Conservation (phyloP, 2,888 invertebrate genomes). For the Erebia aethiops region DNA sequence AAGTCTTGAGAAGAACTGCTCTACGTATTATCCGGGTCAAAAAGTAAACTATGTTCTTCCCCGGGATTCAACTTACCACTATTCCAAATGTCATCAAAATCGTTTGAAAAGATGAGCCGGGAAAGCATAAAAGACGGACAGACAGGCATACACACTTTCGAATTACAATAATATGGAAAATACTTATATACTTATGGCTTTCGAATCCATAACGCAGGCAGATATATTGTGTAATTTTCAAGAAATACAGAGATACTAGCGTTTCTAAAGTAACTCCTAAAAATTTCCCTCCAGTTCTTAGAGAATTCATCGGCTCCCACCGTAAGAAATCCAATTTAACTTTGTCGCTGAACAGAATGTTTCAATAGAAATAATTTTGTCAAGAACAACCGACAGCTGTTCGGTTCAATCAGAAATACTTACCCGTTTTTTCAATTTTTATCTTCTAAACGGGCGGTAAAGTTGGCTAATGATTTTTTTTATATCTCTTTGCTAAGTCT, state of each 20-base stretch:
- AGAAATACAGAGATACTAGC: neutral
- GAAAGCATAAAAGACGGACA: too few species aligned
- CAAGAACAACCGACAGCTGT: constrained; percentile 76
- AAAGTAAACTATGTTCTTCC: too few species aligned
- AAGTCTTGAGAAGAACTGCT: too few species aligned
- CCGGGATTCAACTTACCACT: too few species aligned
- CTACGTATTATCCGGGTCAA: too few species aligned
- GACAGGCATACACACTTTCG: too few species aligned
- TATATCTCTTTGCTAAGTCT: neutral
- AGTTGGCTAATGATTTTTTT: constrained; percentile 9
- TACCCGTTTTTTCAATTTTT: constrained; percentile 61
- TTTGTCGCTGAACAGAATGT: constrained; percentile 79
- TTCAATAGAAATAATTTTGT: constrained; percentile 81
- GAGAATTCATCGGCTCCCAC: constrained; percentile 50
- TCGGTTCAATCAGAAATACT: constrained; percentile 76
- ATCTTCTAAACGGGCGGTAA: constrained; percentile 52
- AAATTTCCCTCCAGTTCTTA: constrained; percentile 14
- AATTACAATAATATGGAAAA: too few species aligned
- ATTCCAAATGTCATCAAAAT: too few species aligned
- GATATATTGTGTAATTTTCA: neutral
- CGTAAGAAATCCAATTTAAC: constrained; percentile 82
- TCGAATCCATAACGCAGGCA: neutral
- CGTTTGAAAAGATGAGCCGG: too few species aligned
- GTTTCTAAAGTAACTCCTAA: neutral
- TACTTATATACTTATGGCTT: neutral